These are phyloP conservation scores for Catharus ustulatus DNA, from an alignment of 2,797 vertebrate genomes.

Conservation along the genomic window DNA sequence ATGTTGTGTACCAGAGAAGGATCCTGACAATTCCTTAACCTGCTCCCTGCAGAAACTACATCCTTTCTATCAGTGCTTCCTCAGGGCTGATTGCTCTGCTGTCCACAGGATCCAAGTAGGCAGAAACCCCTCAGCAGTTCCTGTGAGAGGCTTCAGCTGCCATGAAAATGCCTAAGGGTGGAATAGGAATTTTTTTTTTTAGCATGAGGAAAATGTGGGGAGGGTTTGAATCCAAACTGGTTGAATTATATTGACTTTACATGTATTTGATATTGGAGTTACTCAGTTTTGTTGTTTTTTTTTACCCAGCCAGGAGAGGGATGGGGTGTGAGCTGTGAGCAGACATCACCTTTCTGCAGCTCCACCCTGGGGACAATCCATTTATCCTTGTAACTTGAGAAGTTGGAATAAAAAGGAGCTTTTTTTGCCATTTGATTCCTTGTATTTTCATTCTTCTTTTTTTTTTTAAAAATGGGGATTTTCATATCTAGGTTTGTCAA, in stretches of 20 bases:
- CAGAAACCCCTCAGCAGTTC: not conserved
- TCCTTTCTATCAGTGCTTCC: constrained; percentile 94
- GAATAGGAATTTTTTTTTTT: not conserved
- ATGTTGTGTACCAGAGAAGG: not conserved
- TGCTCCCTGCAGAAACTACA: constrained; percentile 87
- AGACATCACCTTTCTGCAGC: not conserved
- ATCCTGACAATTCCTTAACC: constrained; percentile 79
- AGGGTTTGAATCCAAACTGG: not conserved
- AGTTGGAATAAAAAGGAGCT: constrained; percentile 41
- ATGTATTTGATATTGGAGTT: not conserved
- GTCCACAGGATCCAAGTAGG: constrained; percentile 95
- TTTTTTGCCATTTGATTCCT: not conserved
- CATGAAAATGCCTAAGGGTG: not conserved
- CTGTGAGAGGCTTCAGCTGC: not conserved
- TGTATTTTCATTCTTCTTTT: not conserved
- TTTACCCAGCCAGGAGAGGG: not conserved
- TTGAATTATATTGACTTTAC: not conserved
- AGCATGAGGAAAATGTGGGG: not conserved
- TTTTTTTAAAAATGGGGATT: not conserved
- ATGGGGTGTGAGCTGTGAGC: not conserved
- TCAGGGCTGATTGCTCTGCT: constrained; percentile 97
- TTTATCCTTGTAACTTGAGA: not conserved
- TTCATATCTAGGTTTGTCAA: not conserved
- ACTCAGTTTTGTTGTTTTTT: not conserved
- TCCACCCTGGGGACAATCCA: not conserved